Evolutionary conservation across 2,888 invertebrate genomes (phyloP).

Genomic region (Loripinus fragilis): DNA sequence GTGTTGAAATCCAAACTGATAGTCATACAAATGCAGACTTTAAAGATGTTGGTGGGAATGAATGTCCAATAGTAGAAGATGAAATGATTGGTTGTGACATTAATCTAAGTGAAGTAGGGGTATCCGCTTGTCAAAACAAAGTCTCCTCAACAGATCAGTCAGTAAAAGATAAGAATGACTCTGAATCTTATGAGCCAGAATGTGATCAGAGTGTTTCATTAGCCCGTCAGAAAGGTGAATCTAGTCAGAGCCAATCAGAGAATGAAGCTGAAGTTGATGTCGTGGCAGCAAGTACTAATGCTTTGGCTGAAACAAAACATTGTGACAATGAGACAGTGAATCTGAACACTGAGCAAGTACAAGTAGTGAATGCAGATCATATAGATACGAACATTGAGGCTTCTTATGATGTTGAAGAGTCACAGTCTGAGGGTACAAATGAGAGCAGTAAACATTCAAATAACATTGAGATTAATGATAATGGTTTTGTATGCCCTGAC

Average conservation of each 20-base stretch:
- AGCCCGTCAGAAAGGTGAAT: conserved; percentile 5
- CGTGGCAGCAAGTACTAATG: neutral
- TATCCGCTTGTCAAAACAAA: conserved; percentile 47
- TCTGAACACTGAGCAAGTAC: neutral
- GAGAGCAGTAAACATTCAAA: neutral
- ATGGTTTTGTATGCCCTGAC: neutral
- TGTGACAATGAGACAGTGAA: neutral
- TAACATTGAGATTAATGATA: neutral
- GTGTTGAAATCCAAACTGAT: neutral
- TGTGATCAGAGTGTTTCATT: conserved; percentile 63
- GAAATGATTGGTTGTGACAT: conserved; percentile 11
- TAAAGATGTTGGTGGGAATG: neutral
- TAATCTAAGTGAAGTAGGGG: neutral
- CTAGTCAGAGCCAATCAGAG: conserved; percentile 27
- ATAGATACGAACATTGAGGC: neutral
- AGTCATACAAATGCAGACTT: neutral
- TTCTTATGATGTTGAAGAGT: neutral
- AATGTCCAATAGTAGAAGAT: neutral
- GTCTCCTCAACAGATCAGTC: conserved; percentile 18
- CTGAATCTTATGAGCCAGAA: conserved; percentile 69
- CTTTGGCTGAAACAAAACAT: neutral
- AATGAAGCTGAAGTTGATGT: neutral
- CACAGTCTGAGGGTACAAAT: neutral
- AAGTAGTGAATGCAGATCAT: neutral
- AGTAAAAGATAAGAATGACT: neutral